Evolutionary conservation across 2,888 invertebrate genomes (phyloP), one percentile per base, ranked within the genome.

Genomic region (Nasonovia ribisnigri): DNA sequence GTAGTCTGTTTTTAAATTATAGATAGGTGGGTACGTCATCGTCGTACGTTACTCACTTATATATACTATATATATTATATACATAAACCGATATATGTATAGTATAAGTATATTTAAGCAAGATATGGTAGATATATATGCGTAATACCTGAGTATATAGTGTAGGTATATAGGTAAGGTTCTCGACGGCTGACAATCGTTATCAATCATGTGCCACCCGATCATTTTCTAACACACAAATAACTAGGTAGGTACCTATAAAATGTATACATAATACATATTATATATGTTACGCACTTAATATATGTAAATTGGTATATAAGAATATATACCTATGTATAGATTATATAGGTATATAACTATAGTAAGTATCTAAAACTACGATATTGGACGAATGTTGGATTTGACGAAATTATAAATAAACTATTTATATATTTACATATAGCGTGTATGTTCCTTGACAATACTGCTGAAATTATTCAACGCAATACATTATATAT

Each of bases 1-100:
- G 60, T 43, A 46, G 90, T 67, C 90, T 13, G n/a, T 43, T 60
- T 60, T 54, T 46, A 86, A 86, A 86, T 46, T 86, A 86, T 86
- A 43, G 29, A 67, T 42, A 36, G 20, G 36, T 24, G 20, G 6
- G 77, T 36, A 29, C 46, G 13, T 46, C 86, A 16, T 86, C 86
- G 43, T 16, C 36, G 36, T n/a, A 88, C n/a, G 51, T 67, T 36
- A 67, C 67, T 77, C 36, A 24, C 8, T 20, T 57, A 26, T 26
- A 77, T 36, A 77, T 6, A n/a, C n/a, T n/a, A 6, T n/a, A 36
- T n/a, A n/a, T 60, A 60, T 11, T 60, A 51, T 51, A 51, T 51
- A 16, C 1, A 16, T 51, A 16, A 3, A 51, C 48, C 16, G 48
- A 29, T 11, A 13, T 60, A 60, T 29, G 8, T 48, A 48, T 48